These are phyloP conservation scores for Lipophrys pholis DNA, from an alignment of 2,113 vertebrate genomes.

Conservation along the genomic window DNA sequence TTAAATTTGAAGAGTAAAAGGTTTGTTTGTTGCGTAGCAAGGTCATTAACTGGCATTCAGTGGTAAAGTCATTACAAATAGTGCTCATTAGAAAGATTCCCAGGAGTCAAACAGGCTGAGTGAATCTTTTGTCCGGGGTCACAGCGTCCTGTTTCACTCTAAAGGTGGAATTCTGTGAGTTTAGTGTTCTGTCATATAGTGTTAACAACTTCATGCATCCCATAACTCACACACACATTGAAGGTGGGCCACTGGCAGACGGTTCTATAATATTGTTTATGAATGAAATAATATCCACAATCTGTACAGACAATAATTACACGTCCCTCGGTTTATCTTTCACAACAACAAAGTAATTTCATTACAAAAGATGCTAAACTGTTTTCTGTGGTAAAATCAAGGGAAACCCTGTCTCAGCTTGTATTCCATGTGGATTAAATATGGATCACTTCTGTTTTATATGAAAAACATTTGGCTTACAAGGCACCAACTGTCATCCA, in stretches of 20 bases:
- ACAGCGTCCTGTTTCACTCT: slow-evolving; percentile 4
- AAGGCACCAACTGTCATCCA: too few species aligned
- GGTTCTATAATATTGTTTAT: not conserved
- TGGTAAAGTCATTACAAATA: slow-evolving; percentile 54
- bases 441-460: too few species aligned
- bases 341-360: too few species aligned
- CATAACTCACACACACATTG: not conserved
- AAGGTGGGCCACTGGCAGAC: not conserved
- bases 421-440: too few species aligned
- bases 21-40: slow-evolving; percentile 62
- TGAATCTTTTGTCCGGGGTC: slow-evolving; percentile 43
- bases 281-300: not conserved
- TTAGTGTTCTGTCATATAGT: slow-evolving; percentile 11
- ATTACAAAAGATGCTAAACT: too few species aligned
- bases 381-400: too few species aligned
- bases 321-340: too few species aligned
- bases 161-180: slow-evolving; percentile 25
- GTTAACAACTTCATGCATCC: slow-evolving; percentile 3
- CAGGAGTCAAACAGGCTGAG: slow-evolving; percentile 40
- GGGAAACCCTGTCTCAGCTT: too few species aligned
- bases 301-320: too few species aligned
- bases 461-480: too few species aligned
- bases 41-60: slow-evolving; percentile 48
- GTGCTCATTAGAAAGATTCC: slow-evolving; percentile 54
- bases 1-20: slow-evolving; percentile 44